These are phyloP conservation scores for Pogonognathellus flavescens DNA, from an alignment of 1,140 invertebrate genomes.

Conservation along the genomic window DNA sequence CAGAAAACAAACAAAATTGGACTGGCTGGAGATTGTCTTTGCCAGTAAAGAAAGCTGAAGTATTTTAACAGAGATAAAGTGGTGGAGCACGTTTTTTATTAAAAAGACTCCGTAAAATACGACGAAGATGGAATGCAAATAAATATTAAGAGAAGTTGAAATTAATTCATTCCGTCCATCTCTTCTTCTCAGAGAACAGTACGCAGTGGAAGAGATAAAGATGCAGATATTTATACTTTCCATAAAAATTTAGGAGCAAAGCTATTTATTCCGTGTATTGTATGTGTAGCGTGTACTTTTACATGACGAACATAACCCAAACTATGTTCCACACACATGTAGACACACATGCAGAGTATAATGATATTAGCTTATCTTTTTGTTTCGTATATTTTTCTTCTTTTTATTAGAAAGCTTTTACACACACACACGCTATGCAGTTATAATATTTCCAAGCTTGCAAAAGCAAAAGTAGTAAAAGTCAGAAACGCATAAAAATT, in stretches of 20 bases:
- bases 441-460: conserved; percentile 27
- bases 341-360: too few species aligned
- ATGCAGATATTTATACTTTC: not conserved
- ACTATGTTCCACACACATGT: too few species aligned
- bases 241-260: not conserved
- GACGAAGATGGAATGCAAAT: conserved; percentile 44
- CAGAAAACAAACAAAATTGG: not conserved
- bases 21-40: not conserved
- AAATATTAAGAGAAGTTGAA: conserved; percentile 29
- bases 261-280: not conserved
- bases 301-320: too few species aligned
- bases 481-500: conserved; percentile 46
- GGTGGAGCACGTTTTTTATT: conserved; percentile 27
- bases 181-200: not conserved
- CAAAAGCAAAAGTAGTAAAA: conserved; percentile 28
- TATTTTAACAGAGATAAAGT: conserved; percentile 18
- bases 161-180: conserved; percentile 14
- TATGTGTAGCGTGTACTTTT: not conserved
- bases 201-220: not conserved
- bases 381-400: too few species aligned
- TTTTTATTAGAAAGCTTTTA: not conserved
- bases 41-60: not conserved
- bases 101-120: not conserved
- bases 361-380: too few species aligned
- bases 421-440: not conserved